phyloP scores from a whole-genome alignment of 2,797 vertebrate genomes.

The Phylloscopus collybita region DNA sequence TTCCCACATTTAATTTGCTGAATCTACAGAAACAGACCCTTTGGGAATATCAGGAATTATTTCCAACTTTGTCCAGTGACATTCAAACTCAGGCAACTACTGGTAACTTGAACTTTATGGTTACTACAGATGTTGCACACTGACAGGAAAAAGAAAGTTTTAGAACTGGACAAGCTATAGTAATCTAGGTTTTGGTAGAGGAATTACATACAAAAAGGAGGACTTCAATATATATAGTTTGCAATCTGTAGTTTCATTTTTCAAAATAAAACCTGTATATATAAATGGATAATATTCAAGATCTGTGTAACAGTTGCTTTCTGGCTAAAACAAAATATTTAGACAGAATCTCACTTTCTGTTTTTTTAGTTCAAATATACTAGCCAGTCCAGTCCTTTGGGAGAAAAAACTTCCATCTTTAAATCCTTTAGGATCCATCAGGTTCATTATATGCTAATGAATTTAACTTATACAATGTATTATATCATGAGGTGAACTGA shows the following conservation, averaged over 20 bases:
- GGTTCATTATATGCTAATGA: conserved; percentile 15
- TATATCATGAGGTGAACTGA: conserved; percentile 32
- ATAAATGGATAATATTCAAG: conserved; percentile 47
- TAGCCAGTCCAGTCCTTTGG: conserved; percentile 43
- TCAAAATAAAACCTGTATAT: conserved; percentile 62
- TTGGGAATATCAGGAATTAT: conserved; percentile 13
- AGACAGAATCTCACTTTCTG: conserved; percentile 50
- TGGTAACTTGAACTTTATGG: background rate
- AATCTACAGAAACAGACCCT: background rate
- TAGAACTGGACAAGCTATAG: conserved; percentile 58
- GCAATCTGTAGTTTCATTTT: conserved; percentile 38
- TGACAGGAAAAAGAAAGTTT: conserved; percentile 30
- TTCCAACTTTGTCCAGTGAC: conserved; percentile 31
- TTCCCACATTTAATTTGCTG: background rate
- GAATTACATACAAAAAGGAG: conserved; percentile 48
- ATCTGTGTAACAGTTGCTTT: conserved; percentile 19
- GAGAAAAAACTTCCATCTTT: background rate
- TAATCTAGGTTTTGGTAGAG: conserved; percentile 17
- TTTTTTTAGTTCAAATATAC: conserved; percentile 44
- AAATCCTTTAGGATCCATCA: conserved; percentile 46
- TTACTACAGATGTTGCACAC: conserved; percentile 16
- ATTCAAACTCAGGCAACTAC: conserved; percentile 42
- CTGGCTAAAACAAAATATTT: conserved; percentile 27
- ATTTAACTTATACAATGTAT: conserved; percentile 36
- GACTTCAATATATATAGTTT: conserved; percentile 34